Conservation (phyloP, 1,140 invertebrate species). For the Brachionus sp. region DNA sequence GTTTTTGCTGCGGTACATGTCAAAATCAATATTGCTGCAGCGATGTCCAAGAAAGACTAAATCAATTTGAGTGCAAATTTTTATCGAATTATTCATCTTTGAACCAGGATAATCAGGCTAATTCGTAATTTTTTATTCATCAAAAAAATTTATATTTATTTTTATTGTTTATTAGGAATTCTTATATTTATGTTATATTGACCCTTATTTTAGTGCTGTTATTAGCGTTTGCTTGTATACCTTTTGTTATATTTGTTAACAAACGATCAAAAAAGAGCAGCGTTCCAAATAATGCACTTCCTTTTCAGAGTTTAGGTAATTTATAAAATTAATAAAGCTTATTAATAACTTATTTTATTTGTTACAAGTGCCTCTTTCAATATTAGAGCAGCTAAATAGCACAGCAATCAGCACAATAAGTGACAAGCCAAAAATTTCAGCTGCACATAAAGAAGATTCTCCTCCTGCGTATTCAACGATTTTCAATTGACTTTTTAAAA, state of each 20-base stretch:
- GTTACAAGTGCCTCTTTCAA: neutral
- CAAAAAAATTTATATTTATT: neutral
- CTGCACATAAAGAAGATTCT: conserved; percentile 1
- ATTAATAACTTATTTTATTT: neutral
- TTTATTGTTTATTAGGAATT: neutral
- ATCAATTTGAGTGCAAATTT: conserved; percentile 22
- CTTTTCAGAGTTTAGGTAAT: conserved; percentile 36
- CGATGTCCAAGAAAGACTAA: neutral
- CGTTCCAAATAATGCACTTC: neutral
- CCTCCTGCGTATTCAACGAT: conserved; percentile 36
- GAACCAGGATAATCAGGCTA: conserved; percentile 5
- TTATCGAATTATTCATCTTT: neutral
- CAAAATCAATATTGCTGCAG: neutral
- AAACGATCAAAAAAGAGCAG: conserved; percentile 17
- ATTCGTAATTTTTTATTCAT: neutral
- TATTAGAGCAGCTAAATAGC: conserved; percentile 5
- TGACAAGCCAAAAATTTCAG: neutral
- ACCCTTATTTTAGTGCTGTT: conserved; percentile 26
- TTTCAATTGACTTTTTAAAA: conserved; percentile 14
- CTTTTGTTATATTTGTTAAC: conserved; percentile 37
- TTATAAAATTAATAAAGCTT: neutral
- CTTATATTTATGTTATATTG: conserved; percentile 23
- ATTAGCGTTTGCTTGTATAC: conserved; percentile 33
- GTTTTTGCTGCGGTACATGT: conserved; percentile 5
- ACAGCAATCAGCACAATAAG: neutral